These are phyloP conservation scores for Lepus oiostolus DNA, from an alignment of 2,797 vertebrate species.

Conservation along the genomic window DNA sequence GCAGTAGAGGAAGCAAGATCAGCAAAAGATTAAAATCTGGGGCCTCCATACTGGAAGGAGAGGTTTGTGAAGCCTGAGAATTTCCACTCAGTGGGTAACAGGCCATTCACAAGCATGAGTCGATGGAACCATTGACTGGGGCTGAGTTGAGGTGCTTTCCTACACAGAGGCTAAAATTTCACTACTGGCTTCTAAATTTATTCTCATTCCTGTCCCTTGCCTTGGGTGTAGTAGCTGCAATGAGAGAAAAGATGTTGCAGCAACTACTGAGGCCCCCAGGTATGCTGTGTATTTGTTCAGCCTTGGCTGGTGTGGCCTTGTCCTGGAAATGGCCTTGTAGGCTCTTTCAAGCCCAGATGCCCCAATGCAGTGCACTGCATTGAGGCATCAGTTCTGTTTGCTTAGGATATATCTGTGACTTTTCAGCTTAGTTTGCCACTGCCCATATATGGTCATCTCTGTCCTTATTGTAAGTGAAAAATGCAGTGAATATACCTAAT, in stretches of 20 bases:
- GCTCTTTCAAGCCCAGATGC: background rate
- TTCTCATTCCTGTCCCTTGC: background rate
- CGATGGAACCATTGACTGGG: background rate
- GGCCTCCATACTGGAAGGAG: background rate
- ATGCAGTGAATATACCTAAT: too few relatives aligned
- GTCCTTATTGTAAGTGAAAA: background rate
- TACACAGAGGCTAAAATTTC: background rate
- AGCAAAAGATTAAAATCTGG: background rate
- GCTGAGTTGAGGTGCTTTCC: background rate
- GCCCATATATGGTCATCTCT: background rate
- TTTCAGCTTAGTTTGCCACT: background rate
- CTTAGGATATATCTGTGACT: background rate
- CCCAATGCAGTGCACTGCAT: too few relatives aligned
- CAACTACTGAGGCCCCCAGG: rapidly evolving
- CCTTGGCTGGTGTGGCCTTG: background rate
- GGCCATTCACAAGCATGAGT: background rate
- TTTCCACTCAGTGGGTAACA: background rate
- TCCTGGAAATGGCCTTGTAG: background rate
- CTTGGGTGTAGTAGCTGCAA: background rate
- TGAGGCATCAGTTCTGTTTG: background rate
- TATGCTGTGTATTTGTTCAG: rapidly evolving
- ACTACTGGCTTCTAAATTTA: background rate
- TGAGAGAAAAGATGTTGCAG: background rate
- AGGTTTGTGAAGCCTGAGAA: background rate
- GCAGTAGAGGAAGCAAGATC: background rate